Base-by-base conservation (phyloP, 2,113 vertebrate species). In the Sisor rabdophorus region DNA sequence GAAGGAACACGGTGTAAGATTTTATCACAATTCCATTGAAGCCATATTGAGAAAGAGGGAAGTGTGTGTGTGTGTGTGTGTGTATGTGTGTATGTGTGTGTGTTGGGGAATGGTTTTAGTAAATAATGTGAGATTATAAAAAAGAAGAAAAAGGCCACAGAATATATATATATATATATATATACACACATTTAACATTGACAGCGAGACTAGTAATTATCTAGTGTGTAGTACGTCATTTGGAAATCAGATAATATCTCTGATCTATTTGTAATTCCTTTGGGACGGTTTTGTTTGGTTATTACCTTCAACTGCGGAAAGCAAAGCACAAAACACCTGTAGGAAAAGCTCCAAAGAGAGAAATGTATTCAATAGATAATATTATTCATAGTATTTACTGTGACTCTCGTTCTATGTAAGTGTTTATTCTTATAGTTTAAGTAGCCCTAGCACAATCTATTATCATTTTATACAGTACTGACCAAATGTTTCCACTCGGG, bases 21-120 rank as follows among this genome's bases (percentile, higher is more conserved):
- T 87, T 89, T 79, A 79, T 83, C 79, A 85, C 84, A 86, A 79
- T 81, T 85, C 87, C 86, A 85, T 86, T 84, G 58, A 75, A 77
- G 73, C 63, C 60, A 74, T 71, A 53, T 48, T 61, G 58, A 60
- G 30, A 52, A 24, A 65, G 28, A 67, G 52, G 76, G 67, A 60
- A 17, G 59, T 50, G 65, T 19, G 59, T 28, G 56, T 16, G 63
- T 47, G 63, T 47, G 19, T 15, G 63, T 30, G 58, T 63, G 28
- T 63, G 30, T 36, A 28, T 15, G 24, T 60, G 28, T 63, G 60
- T n/a, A 17, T 12, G 26, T 19, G 58, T 60, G 58, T 9, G 55
- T 4, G 16, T 11, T 6, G 13, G 9, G 64, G 15, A 6, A 13
- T 26, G 47, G 11, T 69, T 26, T 69, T 17, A 50, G 1, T 52